These are phyloP conservation scores for Brachionus koreanus DNA, from an alignment of 1,140 invertebrate genomes.

Conservation along the genomic window DNA sequence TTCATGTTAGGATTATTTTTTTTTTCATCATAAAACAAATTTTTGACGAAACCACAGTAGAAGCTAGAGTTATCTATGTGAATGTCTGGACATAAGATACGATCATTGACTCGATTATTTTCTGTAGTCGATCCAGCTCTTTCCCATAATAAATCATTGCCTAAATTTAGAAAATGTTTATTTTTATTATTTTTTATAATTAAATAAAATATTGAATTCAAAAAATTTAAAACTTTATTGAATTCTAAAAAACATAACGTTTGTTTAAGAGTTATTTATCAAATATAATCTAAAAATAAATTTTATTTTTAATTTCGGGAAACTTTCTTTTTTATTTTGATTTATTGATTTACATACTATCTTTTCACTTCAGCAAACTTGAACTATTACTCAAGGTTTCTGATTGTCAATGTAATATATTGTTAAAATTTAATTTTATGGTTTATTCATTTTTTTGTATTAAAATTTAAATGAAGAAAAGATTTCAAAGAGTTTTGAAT, in stretches of 20 bases:
- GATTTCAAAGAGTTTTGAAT: no score
- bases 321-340: no score
- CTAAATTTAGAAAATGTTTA: neutral
- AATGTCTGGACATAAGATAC: conserved; percentile 8
- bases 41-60: conserved; percentile 32
- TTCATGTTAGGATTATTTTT: neutral
- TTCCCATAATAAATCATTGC: conserved; percentile 25
- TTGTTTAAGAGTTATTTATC: no score
- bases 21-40: conserved; percentile 19
- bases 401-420: no score
- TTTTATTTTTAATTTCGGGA: neutral
- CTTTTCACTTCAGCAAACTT: no score
- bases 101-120: neutral
- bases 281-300: neutral
- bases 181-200: neutral
- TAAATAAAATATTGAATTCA: neutral
- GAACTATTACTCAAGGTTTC: no score
- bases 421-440: no score
- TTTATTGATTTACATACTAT: no score
- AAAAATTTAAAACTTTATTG: neutral
- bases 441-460: no score
- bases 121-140: conserved; percentile 16
- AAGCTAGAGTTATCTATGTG: neutral
- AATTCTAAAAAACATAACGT: neutral
- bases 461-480: no score